Percentiles rank a stretch among this genome's conserved stretches.
Evolutionary conservation across 2,797 vertebrate species (phyloP).

Genomic region (Hippopotamyrus pictus): DNA sequence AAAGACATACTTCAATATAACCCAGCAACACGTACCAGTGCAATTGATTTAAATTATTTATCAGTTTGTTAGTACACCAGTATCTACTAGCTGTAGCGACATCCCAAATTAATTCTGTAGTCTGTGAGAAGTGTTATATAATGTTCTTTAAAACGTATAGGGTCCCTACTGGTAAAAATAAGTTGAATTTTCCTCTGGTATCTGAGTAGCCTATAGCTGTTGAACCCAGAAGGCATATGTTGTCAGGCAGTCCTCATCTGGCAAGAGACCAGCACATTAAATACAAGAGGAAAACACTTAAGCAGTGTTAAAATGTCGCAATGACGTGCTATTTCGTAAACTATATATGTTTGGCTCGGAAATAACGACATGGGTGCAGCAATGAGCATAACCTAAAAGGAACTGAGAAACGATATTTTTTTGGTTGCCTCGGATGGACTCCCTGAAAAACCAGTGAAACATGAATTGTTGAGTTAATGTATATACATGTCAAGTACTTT

Average conservation of each 20-base stretch:
- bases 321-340: neutral
- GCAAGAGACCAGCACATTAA: neutral
- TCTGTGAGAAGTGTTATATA: neutral
- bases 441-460: neutral
- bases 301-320: neutral
- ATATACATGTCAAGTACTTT: neutral
- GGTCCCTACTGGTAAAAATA: neutral
- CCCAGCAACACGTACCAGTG: neutral
- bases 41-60: neutral
- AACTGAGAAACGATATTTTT: neutral
- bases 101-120: neutral
- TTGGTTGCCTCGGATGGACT: neutral
- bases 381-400: neutral
- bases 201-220: neutral
- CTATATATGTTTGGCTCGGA: neutral
- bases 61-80: neutral
- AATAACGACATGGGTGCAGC: neutral
- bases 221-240: neutral
- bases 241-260: neutral
- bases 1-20: neutral
- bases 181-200: neutral
- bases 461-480: neutral
- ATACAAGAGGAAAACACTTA: neutral
- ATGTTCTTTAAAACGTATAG: neutral
- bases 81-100: neutral